These are phyloP conservation scores for Tenualosa thibaudeaui DNA, from an alignment of 2,797 vertebrate species.

Conservation along the genomic window DNA sequence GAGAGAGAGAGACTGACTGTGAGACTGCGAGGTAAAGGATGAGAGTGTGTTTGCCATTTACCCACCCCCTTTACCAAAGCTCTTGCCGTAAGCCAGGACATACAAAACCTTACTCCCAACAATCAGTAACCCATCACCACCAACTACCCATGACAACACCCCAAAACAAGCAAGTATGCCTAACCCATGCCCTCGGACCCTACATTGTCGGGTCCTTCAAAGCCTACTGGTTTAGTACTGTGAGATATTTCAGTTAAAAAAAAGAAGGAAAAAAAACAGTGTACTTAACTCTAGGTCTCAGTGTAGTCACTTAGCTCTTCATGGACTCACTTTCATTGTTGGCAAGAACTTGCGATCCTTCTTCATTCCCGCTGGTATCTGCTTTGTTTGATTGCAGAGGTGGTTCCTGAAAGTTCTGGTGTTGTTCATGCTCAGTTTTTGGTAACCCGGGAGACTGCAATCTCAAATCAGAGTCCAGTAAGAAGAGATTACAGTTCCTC, in stretches of 20 bases:
- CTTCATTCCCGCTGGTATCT: slow-evolving; percentile 42
- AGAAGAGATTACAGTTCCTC: slow-evolving; percentile 39
- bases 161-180: slow-evolving; percentile 4
- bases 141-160: background rate
- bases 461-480: slow-evolving; percentile 13
- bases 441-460: background rate
- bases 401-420: slow-evolving; percentile 3
- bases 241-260: slow-evolving; percentile 57
- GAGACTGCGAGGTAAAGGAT: background rate
- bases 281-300: slow-evolving; percentile 54
- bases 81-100: slow-evolving; percentile 29
- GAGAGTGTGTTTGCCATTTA: background rate
- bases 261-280: slow-evolving; percentile 34
- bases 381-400: slow-evolving; percentile 21
- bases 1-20: background rate
- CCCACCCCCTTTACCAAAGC: slow-evolving; percentile 38
- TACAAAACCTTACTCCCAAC: slow-evolving; percentile 10
- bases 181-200: slow-evolving; percentile 14
- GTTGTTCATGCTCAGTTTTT: background rate
- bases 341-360: slow-evolving; percentile 59
- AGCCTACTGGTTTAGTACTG: slow-evolving; percentile 23
- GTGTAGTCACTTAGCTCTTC: slow-evolving; percentile 63
- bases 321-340: slow-evolving; percentile 61
- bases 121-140: background rate
- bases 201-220: background rate